Evolutionary conservation across 2,113 vertebrate genomes (phyloP).

Genomic region (Mesitornis unicolor): DNA sequence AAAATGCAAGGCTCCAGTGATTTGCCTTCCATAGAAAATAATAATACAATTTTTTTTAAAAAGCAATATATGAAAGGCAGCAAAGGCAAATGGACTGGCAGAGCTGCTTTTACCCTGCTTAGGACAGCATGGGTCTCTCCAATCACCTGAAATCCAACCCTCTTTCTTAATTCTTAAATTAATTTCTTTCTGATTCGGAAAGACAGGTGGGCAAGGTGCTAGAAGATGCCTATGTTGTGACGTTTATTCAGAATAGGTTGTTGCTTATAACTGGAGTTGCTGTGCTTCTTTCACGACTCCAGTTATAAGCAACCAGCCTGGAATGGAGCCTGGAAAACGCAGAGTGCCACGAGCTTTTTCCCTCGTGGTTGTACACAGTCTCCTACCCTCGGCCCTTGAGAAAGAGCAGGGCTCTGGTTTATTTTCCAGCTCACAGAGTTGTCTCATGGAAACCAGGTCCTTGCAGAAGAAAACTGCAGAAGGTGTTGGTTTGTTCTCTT

Average conservation of each 20-base stretch:
- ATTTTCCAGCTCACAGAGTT: neutral
- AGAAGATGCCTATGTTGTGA: neutral
- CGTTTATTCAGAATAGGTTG: neutral
- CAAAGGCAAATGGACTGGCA: neutral
- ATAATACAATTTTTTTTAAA: too few species aligned
- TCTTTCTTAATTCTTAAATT: neutral
- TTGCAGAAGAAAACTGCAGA: neutral
- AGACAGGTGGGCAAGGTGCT: neutral
- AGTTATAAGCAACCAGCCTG: neutral
- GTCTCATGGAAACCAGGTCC: neutral
- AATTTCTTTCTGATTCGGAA: neutral
- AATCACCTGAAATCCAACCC: neutral
- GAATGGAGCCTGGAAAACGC: neutral
- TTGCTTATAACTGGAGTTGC: neutral
- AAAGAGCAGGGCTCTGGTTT: neutral
- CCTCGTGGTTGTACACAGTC: neutral
- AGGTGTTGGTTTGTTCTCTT: neutral
- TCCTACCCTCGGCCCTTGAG: neutral
- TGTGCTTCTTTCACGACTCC: neutral
- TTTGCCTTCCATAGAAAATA: neutral
- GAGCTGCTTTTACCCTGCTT: neutral
- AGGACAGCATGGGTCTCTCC: neutral
- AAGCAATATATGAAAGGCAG: neutral
- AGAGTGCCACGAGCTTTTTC: neutral
- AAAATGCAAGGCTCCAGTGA: neutral